Conservation (phyloP, 2,113 vertebrate species). For the Bungarus multicinctus region DNA sequence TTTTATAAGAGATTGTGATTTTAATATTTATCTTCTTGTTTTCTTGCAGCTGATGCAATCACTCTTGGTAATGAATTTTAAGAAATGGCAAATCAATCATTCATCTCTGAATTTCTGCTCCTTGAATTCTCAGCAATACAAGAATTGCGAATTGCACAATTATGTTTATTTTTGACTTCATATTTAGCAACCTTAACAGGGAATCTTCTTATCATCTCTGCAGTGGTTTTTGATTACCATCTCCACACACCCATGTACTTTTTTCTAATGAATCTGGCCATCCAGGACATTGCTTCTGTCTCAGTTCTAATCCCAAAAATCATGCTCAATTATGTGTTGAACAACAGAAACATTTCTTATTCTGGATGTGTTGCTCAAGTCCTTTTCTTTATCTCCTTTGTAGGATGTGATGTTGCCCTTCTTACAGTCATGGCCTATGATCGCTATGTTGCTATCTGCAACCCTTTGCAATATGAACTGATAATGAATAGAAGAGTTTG, state of each 20-base stretch:
- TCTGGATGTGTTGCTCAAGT: background rate
- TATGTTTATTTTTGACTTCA: background rate
- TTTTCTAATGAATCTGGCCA: constrained; percentile 1
- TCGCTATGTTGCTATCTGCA: background rate
- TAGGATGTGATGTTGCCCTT: background rate
- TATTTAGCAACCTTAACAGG: background rate
- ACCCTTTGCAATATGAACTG: background rate
- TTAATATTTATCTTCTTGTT: background rate
- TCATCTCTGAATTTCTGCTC: background rate
- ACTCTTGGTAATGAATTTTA: background rate
- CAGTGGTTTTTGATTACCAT: background rate
- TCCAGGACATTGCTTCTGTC: background rate
- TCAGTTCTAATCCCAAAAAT: background rate
- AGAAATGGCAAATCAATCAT: background rate
- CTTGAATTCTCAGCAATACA: background rate
- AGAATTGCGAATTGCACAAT: background rate
- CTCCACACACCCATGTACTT: constrained; percentile 12
- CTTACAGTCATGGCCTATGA: background rate
- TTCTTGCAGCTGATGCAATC: background rate
- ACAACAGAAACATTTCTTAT: background rate
- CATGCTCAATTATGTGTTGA: background rate
- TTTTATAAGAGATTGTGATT: background rate
- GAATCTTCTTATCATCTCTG: background rate
- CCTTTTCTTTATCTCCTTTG: background rate
- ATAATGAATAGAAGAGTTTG: background rate